A percentile compares a stretch with the other conserved stretches of the same genome.
Conservation (phyloP, 2,113 vertebrate species). For the Clinocottus analis region DNA sequence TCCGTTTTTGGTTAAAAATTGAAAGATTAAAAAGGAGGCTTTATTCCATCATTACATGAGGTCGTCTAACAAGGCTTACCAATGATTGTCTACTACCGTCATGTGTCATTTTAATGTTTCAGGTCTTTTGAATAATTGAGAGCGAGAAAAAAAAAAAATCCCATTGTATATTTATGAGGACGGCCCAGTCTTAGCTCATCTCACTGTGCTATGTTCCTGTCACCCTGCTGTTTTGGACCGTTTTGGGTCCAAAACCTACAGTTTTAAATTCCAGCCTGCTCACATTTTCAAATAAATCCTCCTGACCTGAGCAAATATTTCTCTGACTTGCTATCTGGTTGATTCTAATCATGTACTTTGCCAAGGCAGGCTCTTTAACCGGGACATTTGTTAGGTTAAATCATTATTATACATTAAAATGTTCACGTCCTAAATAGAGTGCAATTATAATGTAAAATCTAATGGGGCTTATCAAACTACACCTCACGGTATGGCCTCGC, state of each 20-base stretch:
- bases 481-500: not conserved
- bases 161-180: conserved; percentile 63
- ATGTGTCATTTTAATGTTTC: conserved; percentile 69
- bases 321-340: not conserved
- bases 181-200: conserved; percentile 35
- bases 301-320: not conserved
- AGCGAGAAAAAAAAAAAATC: conserved; percentile 40
- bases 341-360: not conserved
- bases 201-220: not conserved
- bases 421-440: conserved; percentile 4
- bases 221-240: not conserved
- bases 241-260: conserved; percentile 14
- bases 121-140: conserved; percentile 70
- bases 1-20: conserved; percentile 61
- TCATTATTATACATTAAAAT: not conserved
- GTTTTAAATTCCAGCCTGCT: conserved; percentile 15
- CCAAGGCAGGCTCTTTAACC: not conserved
- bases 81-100: conserved; percentile 57
- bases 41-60: conserved; percentile 62
- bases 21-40: conserved; percentile 46
- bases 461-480: not conserved
- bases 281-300: not conserved
- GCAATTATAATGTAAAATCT: conserved; percentile 1
- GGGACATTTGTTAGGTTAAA: not conserved
- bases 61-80: conserved; percentile 53